phyloP scores from a whole-genome alignment of 2,113 vertebrate genomes.

The Mesembrinibis cayennensis region DNA sequence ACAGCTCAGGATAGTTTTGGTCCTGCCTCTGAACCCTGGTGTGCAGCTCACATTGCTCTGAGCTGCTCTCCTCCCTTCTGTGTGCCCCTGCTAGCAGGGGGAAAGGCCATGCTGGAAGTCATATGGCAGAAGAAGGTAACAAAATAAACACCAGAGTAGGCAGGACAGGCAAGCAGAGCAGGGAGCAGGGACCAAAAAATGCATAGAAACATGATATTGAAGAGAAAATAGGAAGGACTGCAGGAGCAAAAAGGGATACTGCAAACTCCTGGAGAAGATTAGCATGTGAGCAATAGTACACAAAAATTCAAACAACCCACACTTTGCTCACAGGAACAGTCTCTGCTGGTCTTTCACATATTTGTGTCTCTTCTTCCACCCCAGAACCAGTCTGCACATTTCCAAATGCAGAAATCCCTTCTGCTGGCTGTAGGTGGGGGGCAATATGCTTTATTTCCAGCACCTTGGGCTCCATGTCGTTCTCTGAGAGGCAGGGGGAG shows the following conservation, averaged over 20 bases:
- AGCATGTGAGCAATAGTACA: background rate
- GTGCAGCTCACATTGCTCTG: background rate
- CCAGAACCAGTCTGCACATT: background rate
- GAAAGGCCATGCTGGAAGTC: background rate
- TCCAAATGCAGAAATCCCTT: background rate
- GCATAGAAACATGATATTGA: background rate
- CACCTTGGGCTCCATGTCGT: background rate
- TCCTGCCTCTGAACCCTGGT: background rate
- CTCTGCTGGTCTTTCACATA: background rate
- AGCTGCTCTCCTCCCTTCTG: background rate
- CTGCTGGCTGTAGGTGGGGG: background rate
- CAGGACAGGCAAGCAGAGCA: background rate
- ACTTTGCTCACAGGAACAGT: background rate
- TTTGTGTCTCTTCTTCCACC: background rate
- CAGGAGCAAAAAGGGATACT: background rate
- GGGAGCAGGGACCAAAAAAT: background rate
- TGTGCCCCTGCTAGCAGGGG: rapidly evolving
- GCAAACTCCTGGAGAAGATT: background rate
- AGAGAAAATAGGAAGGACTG: background rate
- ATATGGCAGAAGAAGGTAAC: background rate
- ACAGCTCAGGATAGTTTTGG: background rate
- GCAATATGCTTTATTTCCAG: background rate
- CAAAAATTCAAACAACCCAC: conserved; percentile 10
- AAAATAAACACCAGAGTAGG: background rate
- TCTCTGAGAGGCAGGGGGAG: background rate